phyloP scores from a whole-genome alignment of 2,888 invertebrate species.

The Stenodera caucasica region DNA sequence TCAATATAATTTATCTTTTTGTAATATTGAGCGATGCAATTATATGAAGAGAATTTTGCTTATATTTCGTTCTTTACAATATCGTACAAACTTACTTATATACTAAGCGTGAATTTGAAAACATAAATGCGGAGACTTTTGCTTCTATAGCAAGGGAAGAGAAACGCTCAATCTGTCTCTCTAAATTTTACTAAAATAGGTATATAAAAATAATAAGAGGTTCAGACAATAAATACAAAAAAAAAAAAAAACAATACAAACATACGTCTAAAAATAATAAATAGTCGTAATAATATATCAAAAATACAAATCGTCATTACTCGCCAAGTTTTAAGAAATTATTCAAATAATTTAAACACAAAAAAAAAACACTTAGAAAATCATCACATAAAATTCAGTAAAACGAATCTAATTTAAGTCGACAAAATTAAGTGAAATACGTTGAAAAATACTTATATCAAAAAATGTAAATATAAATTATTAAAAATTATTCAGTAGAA shows the following conservation, averaged over 20 bases:
- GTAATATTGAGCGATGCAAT: slow-evolving; percentile 44
- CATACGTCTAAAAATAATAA: slow-evolving; percentile 50
- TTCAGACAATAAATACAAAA: slow-evolving; percentile 21
- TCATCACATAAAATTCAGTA: slow-evolving; percentile 1
- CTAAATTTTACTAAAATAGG: not conserved
- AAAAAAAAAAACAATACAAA: too few relatives aligned
- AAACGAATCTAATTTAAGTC: too few relatives aligned
- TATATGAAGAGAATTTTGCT: slow-evolving; percentile 30
- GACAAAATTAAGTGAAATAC: slow-evolving; percentile 39
- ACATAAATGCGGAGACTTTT: not conserved
- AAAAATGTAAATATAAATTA: slow-evolving; percentile 15
- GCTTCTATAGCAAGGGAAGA: not conserved
- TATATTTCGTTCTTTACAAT: slow-evolving; percentile 44
- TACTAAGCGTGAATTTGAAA: not conserved
- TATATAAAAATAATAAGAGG: not conserved
- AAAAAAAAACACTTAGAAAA: not conserved
- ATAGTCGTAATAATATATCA: slow-evolving; percentile 50
- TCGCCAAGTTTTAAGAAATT: slow-evolving; percentile 36
- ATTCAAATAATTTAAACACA: slow-evolving; percentile 38
- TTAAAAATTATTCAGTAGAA: slow-evolving; percentile 27
- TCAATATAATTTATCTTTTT: slow-evolving; percentile 13
- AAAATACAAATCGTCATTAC: slow-evolving; percentile 48
- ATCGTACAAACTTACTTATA: not conserved
- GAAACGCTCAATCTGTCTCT: not conserved
- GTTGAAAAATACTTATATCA: slow-evolving; percentile 8